phyloP scores from a whole-genome alignment of 1,140 invertebrate genomes.

The Cephus cinctus region DNA sequence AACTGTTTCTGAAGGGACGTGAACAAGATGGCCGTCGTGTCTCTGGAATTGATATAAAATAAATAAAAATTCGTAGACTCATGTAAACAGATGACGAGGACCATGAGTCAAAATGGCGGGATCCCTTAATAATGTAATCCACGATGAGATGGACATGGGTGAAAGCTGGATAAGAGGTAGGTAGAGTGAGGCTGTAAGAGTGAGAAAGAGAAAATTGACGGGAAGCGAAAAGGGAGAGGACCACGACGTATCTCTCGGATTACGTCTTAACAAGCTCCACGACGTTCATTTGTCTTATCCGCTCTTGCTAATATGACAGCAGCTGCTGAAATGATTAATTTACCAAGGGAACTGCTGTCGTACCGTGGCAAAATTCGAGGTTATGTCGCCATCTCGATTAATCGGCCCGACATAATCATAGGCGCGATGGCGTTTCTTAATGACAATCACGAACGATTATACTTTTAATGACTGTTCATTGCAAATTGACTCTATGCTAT shows the following conservation, averaged over 20 bases:
- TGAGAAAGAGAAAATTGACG: slow-evolving; percentile 12
- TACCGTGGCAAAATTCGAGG: no score
- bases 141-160: neutral
- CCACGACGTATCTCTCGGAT: slow-evolving; percentile 51
- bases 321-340: slow-evolving; percentile 57
- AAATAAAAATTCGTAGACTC: no score
- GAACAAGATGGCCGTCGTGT: neutral
- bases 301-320: slow-evolving; percentile 53
- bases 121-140: slow-evolving; percentile 1
- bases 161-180: neutral
- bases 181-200: slow-evolving; percentile 5
- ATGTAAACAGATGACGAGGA: no score
- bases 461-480: no score
- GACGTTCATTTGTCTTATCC: slow-evolving; percentile 57
- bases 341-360: slow-evolving; percentile 35
- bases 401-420: no score
- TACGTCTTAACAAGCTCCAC: slow-evolving; percentile 56
- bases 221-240: slow-evolving; percentile 27
- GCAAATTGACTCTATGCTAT: no score
- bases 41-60: neutral
- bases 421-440: no score
- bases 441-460: no score
- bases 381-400: no score
- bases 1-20: neutral
- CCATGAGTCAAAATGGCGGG: slow-evolving; percentile 5